Conservation (phyloP, 2,888 invertebrate species). For the Cataglyphis albicans region DNA sequence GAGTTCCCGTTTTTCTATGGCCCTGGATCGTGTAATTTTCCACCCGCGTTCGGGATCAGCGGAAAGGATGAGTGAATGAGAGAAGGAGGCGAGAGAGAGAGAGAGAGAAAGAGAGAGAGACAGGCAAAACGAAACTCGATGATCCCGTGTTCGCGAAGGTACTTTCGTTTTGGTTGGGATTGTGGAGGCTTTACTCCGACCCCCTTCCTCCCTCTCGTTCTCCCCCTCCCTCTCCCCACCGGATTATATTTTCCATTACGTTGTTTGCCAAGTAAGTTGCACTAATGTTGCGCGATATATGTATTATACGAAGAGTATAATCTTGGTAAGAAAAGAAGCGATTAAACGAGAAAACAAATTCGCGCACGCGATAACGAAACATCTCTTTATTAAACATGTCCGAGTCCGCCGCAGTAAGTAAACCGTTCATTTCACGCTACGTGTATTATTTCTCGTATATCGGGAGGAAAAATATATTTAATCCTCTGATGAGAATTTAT, state of each 20-base stretch:
- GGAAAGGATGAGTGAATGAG: neutral
- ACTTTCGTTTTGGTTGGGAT: constrained; percentile 50
- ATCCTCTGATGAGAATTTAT: constrained; percentile 44
- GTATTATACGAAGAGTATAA: constrained; percentile 30
- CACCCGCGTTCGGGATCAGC: constrained; percentile 54
- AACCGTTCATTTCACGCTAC: constrained; percentile 45
- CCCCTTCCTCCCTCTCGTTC: too few relatives aligned
- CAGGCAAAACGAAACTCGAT: constrained; percentile 18
- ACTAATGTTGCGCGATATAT: constrained; percentile 46
- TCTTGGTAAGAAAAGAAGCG: constrained; percentile 43
- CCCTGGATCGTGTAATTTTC: constrained; percentile 72
- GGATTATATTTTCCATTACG: constrained; percentile 56
- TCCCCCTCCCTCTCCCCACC: neutral
- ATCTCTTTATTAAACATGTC: constrained; percentile 38
- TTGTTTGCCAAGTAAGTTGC: constrained; percentile 51
- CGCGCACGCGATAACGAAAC: constrained; percentile 34
- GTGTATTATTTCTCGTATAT: constrained; percentile 45
- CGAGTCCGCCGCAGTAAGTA: constrained; percentile 8
- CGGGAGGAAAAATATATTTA: constrained; percentile 30
- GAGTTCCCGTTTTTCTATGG: constrained; percentile 66
- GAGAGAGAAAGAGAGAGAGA: neutral
- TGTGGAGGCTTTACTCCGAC: constrained; percentile 28
- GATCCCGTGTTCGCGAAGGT: constrained; percentile 35
- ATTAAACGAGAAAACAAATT: constrained; percentile 49
- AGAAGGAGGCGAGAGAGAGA: neutral